Evolutionary conservation across 2,888 invertebrate species (phyloP).

Genomic region (Pinctada fucata): DNA sequence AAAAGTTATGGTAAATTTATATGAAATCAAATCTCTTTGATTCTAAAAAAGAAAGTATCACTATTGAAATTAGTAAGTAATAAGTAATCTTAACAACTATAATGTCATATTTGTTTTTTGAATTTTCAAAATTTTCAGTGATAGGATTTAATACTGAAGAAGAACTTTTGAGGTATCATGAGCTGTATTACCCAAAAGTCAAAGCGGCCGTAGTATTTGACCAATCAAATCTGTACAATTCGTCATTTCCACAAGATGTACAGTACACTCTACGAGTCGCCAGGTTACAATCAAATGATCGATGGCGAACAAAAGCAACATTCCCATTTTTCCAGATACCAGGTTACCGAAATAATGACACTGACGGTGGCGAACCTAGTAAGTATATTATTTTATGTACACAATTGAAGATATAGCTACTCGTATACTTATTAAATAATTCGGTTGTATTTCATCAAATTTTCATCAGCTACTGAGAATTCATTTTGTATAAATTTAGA

Average conservation of each 20-base stretch:
- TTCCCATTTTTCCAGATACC: constrained; percentile 23
- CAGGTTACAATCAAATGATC: background rate
- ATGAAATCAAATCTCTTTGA: background rate
- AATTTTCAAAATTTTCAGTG: constrained; percentile 7
- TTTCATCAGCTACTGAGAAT: too few species aligned
- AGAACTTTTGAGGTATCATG: constrained; percentile 25
- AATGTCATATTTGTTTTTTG: too few species aligned
- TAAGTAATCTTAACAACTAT: too few species aligned
- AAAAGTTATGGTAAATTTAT: background rate
- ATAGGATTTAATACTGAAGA: constrained; percentile 17
- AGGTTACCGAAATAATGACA: constrained; percentile 13
- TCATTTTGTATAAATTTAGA: constrained; percentile 74
- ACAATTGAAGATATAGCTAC: too few species aligned
- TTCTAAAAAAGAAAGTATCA: too few species aligned
- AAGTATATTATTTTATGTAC: background rate
- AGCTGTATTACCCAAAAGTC: constrained; percentile 15
- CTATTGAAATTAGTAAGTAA: too few species aligned
- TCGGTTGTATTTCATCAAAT: too few species aligned
- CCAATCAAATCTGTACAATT: constrained; percentile 1
- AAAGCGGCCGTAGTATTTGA: constrained; percentile 38
- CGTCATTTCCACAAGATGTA: constrained; percentile 27
- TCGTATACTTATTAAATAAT: too few species aligned
- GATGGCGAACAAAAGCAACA: constrained; percentile 26
- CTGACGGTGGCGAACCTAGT: constrained; percentile 17
- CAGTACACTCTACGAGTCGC: constrained; percentile 31